A percentile compares a stretch with the other conserved stretches of the same genome.
Conservation (phyloP, 2,797 vertebrate species). For the Rhinatrema bivittatum region DNA sequence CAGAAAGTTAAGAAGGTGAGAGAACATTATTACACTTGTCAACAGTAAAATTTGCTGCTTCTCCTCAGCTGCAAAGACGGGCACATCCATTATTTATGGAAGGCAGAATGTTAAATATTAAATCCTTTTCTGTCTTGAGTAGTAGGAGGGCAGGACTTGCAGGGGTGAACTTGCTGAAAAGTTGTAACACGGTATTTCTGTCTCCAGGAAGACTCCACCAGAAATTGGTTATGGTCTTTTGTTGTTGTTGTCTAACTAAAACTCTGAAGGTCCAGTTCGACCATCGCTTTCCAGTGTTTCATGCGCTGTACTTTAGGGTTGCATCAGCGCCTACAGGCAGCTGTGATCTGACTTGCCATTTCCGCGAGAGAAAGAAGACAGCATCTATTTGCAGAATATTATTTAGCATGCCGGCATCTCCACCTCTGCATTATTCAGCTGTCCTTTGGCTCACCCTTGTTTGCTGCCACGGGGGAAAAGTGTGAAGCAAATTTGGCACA, state of each 20-base stretch:
- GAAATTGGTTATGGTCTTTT: no score
- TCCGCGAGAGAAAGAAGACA: conserved; percentile 5
- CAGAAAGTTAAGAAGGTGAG: conserved; percentile 43
- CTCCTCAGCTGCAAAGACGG: conserved; percentile 39
- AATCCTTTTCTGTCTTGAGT: conserved; percentile 50
- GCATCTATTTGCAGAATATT: neutral
- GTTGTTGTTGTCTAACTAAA: no score
- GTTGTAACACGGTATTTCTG: conserved; percentile 22
- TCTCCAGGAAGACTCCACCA: conserved; percentile 19
- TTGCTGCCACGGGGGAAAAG: neutral
- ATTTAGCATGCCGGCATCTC: neutral
- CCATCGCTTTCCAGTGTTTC: conserved; percentile 10
- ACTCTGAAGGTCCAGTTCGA: no score
- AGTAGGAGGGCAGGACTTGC: conserved; percentile 37
- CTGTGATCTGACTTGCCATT: neutral
- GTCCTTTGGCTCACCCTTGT: neutral
- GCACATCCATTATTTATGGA: conserved; percentile 48
- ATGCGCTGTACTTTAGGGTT: conserved; percentile 3
- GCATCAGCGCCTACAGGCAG: neutral
- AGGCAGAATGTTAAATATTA: conserved; percentile 49
- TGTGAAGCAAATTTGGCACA: neutral
- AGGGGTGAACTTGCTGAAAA: conserved; percentile 31
- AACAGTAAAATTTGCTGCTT: conserved; percentile 49
- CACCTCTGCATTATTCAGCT: neutral
- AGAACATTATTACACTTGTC: conserved; percentile 39